Conservation (phyloP, 2,113 vertebrate species). For the Crocuta crocuta region DNA sequence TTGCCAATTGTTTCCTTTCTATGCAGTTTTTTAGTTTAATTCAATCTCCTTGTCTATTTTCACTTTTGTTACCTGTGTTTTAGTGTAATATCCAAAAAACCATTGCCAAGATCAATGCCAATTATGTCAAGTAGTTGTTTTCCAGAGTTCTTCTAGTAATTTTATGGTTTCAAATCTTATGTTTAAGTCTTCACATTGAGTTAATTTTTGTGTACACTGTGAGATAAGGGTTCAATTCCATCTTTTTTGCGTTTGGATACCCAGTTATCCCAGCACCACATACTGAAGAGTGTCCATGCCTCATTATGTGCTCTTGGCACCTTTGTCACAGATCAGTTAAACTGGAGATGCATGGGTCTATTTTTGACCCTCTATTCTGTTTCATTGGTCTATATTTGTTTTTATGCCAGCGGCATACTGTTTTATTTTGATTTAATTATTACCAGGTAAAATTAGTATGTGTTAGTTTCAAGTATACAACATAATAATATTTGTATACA, state of each 20-base stretch:
- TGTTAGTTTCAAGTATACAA: background rate
- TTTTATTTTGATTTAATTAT: background rate
- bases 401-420: background rate
- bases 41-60: background rate
- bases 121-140: background rate
- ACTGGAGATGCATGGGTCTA: background rate
- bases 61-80: background rate
- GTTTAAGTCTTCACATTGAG: background rate
- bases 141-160: background rate
- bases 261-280: background rate
- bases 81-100: background rate
- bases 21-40: background rate
- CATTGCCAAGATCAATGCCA: background rate
- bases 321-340: background rate
- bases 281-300: background rate
- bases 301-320: background rate
- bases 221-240: background rate
- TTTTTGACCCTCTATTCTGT: background rate
- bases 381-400: background rate
- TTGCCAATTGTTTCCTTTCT: background rate
- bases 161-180: background rate
- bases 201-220: background rate
- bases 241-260: background rate
- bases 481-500: background rate
- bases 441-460: background rate